A percentile compares a stretch with the other conserved stretches of the same genome.
These are phyloP conservation scores for Fundulus diaphanus DNA, from an alignment of 2,797 vertebrate species.

Conservation along the genomic window DNA sequence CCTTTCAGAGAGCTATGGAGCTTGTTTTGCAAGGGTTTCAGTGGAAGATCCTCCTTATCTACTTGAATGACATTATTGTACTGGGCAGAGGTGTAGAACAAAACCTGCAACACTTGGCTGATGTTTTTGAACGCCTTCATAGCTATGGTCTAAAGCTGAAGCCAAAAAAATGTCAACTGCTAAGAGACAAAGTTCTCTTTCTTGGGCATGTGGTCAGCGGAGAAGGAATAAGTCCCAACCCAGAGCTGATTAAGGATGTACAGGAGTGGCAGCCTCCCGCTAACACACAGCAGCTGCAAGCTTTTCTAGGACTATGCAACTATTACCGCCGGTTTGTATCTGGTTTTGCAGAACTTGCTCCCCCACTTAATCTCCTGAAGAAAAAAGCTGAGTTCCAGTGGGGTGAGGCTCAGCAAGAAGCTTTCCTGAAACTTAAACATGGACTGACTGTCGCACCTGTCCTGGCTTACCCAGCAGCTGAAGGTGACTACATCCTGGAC, in stretches of 20 bases:
- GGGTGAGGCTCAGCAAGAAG: no score
- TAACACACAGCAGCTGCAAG: slow-evolving; percentile 3
- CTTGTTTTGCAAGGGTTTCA: slow-evolving; percentile 1
- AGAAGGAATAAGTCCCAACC: slow-evolving; percentile 7
- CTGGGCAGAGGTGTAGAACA: slow-evolving; percentile 4
- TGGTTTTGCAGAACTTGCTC: background rate
- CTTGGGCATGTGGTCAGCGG: slow-evolving; percentile 6
- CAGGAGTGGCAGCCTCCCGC: slow-evolving; percentile 3
- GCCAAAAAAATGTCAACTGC: no score
- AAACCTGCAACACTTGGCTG: background rate
- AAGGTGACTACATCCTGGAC: no score
- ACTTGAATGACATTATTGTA: slow-evolving; percentile 7
- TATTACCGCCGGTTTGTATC: background rate
- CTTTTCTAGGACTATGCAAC: slow-evolving; percentile 12
- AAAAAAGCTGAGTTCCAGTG: background rate
- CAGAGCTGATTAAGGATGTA: slow-evolving; percentile 4
- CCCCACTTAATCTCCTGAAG: background rate
- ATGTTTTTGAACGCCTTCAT: slow-evolving; percentile 1
- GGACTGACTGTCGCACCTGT: no score
- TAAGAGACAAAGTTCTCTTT: background rate
- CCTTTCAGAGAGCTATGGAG: slow-evolving; percentile 8
- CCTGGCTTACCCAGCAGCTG: no score
- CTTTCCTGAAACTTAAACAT: background rate
- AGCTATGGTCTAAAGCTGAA: slow-evolving; percentile 2
- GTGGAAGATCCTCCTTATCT: slow-evolving; percentile 1